Evolutionary conservation across 2,797 vertebrate genomes (phyloP).

Genomic region (Halcyon leucocephala): DNA sequence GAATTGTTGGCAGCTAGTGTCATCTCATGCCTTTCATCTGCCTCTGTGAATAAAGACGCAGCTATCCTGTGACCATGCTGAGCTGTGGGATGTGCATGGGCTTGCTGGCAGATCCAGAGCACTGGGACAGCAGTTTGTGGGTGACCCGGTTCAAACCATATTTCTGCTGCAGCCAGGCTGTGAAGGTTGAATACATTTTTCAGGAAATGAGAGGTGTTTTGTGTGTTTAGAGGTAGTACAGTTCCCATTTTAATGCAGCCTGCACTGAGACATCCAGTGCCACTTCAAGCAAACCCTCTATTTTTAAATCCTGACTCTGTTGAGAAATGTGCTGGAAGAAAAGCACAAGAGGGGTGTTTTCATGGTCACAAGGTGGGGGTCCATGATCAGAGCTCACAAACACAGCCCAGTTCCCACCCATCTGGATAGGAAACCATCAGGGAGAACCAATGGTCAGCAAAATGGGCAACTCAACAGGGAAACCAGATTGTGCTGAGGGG

Average conservation of each 20-base stretch:
- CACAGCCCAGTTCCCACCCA: neutral
- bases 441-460: neutral
- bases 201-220: neutral
- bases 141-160: neutral
- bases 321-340: neutral
- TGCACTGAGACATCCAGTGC: too few relatives aligned
- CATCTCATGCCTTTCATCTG: neutral
- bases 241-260: neutral
- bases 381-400: neutral
- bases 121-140: neutral
- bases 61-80: neutral
- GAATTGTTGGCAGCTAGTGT: neutral
- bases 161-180: neutral
- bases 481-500: neutral
- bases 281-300: neutral
- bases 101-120: neutral
- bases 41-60: neutral
- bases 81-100: neutral
- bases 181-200: accelerated
- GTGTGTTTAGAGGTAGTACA: neutral
- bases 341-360: neutral
- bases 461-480: accelerated
- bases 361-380: neutral
- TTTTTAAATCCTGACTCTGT: neutral
- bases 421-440: neutral